Conservation (phyloP, 1,140 invertebrate genomes). For the Caenorhabditis briggsae region DNA sequence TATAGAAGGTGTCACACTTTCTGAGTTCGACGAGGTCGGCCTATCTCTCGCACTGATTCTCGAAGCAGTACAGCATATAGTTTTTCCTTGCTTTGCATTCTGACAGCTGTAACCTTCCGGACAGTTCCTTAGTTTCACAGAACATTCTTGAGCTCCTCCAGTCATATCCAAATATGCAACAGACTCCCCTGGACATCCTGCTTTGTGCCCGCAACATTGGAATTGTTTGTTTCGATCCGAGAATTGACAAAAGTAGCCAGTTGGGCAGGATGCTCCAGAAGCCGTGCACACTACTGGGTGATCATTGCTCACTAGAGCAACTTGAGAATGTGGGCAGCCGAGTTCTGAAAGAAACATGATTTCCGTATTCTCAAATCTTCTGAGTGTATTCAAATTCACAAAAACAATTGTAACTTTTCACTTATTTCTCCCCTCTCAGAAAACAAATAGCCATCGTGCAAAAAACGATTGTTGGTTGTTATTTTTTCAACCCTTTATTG, state of each 20-base stretch:
- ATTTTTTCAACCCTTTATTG: neutral
- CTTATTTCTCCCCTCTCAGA: too few species aligned
- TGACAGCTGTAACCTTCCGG: conserved; percentile 68
- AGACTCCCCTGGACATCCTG: conserved; percentile 70
- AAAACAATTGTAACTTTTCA: too few species aligned
- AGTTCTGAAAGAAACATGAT: conserved; percentile 62
- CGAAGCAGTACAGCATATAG: conserved; percentile 61
- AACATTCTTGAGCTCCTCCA: conserved; percentile 69
- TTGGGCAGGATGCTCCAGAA: conserved; percentile 72
- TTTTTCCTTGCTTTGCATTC: conserved; percentile 54
- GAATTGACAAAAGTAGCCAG: conserved; percentile 76
- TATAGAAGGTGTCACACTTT: neutral
- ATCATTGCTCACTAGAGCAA: conserved; percentile 67
- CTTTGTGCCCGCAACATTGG: conserved; percentile 76
- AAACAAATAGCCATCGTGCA: too few species aligned
- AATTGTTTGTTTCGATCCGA: conserved; percentile 76
- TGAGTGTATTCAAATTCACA: too few species aligned
- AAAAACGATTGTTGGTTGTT: too few species aligned
- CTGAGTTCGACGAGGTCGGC: neutral
- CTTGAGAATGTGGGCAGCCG: conserved; percentile 71
- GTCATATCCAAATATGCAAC: conserved; percentile 70
- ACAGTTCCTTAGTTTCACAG: conserved; percentile 60
- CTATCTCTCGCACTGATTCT: conserved; percentile 24
- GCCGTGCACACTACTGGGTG: conserved; percentile 69
- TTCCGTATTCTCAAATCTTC: neutral